phyloP scores from a whole-genome alignment of 1,140 invertebrate species.

The Ditylenchus dipsaci region DNA sequence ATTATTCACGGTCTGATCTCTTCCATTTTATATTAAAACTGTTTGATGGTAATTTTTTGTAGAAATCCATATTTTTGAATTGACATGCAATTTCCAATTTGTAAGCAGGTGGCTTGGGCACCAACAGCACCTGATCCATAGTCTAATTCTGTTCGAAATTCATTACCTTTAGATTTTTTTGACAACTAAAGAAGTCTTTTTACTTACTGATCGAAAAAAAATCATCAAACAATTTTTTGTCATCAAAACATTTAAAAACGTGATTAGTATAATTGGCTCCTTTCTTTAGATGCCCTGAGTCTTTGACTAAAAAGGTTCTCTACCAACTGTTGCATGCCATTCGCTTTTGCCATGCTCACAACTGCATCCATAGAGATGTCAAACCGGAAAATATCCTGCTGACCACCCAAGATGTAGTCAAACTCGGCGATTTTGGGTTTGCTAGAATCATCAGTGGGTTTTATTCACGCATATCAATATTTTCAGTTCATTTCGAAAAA shows the following conservation, averaged over 20 bases:
- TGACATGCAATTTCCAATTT: no score
- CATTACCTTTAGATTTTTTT: no score
- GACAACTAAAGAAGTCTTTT: no score
- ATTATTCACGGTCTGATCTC: background rate
- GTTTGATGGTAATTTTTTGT: no score
- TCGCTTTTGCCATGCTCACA: slow-evolving; percentile 89
- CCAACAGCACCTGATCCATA: no score
- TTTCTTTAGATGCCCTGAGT: slow-evolving; percentile 72
- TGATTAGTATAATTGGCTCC: background rate
- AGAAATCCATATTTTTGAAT: no score
- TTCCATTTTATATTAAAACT: no score
- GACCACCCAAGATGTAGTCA: slow-evolving; percentile 86
- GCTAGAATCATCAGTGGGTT: slow-evolving; percentile 85
- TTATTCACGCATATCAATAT: background rate
- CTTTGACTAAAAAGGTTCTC: slow-evolving; percentile 80
- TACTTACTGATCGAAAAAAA: no score
- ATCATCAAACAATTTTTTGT: no score
- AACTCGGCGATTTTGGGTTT: slow-evolving; percentile 97
- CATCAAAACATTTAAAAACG: background rate
- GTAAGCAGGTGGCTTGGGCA: no score
- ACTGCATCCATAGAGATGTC: slow-evolving; percentile 70
- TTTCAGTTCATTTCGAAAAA: slow-evolving; percentile 4
- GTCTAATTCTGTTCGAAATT: no score
- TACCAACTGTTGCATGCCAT: slow-evolving; percentile 92
- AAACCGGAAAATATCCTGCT: slow-evolving; percentile 98